Conservation (phyloP, 1,140 invertebrate species). For the Colletes gigas region DNA sequence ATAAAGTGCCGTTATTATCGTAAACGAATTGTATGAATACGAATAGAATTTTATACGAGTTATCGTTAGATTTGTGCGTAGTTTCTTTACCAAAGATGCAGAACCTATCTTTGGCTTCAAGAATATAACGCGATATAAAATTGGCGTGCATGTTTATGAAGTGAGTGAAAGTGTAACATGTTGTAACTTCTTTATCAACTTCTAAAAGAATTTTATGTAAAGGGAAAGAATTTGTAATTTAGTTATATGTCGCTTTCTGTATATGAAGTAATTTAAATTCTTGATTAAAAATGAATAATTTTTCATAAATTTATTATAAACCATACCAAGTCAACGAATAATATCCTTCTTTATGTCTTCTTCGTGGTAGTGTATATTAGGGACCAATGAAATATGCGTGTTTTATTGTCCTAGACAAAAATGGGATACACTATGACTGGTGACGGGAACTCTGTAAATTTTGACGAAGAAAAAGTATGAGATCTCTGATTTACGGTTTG, state of each 20-base stretch:
- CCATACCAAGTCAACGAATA: too few relatives aligned
- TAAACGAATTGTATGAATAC: constrained; percentile 46
- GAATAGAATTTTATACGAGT: constrained; percentile 66
- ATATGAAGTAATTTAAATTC: constrained; percentile 49
- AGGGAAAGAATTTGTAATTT: constrained; percentile 49
- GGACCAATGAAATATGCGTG: too few relatives aligned
- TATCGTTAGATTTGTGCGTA: constrained; percentile 53
- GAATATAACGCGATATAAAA: constrained; percentile 23
- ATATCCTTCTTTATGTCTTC: too few relatives aligned
- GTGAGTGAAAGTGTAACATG: constrained; percentile 18
- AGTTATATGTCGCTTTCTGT: constrained; percentile 54
- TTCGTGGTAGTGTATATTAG: too few relatives aligned
- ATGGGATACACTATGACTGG: too few relatives aligned
- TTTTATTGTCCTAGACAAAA: too few relatives aligned
- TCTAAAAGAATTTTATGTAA: constrained; percentile 48
- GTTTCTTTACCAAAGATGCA: constrained; percentile 29
- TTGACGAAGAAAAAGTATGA: too few relatives aligned
- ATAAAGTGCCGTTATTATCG: constrained; percentile 47
- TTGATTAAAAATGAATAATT: constrained; percentile 68
- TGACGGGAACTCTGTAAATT: too few relatives aligned
- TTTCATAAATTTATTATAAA: constrained; percentile 57
- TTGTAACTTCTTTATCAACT: constrained; percentile 47
- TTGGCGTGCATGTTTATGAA: constrained; percentile 25
- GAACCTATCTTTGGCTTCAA: constrained; percentile 32
- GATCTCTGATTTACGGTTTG: too few relatives aligned